Base-by-base conservation (phyloP, 2,797 vertebrate genomes). In the Prunella strophiata region DNA sequence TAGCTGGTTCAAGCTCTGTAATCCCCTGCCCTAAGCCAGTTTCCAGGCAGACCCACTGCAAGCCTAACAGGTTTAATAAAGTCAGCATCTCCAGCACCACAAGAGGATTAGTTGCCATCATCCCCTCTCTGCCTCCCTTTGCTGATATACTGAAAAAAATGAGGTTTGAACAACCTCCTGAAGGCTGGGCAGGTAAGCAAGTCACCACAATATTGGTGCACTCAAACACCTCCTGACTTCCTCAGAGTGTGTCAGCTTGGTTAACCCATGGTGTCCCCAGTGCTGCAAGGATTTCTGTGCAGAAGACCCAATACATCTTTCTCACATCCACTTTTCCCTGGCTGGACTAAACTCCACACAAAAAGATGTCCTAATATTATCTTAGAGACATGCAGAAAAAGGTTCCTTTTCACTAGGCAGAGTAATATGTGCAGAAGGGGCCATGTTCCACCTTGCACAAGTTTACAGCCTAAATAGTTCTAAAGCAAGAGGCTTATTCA, bases 81-180 rank as follows among this genome's bases (percentile, higher is more conserved):
- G 68, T 32, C 77, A 71, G 59, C 79, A 91, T 61, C 52, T 66
- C 75, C 62, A 89, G 76, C 48, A 95, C 36, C 62, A 76, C 65
- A 63, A 84, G 63, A 88, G 71, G 85, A 96, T 95, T 91, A 94
- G 59, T 13, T 88, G 58, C 48, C n/a, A 52, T 78, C 62, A 94
- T 71, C 36, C 20, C 36, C 76, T 89, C 70, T 70, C 66, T 87
- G 47, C 58, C 21, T 65, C 5, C n/a, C 16, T 25, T 67, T 81
- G 36, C 61, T 27, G 38, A 89, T 66, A 61, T 3, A 50, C 17
- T 65, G 32, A 59, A 62, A 68, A 59, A 92, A 40, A 79, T 3
- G 9, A 76, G 22, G 16, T 75, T 57, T 89, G 68, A 94, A 63
- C 12, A n/a, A 34, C 14, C 52, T 65, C 26, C 80, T 23, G 43